Base-by-base conservation (phyloP, 1,140 invertebrate genomes). In the Bombus turneri region DNA sequence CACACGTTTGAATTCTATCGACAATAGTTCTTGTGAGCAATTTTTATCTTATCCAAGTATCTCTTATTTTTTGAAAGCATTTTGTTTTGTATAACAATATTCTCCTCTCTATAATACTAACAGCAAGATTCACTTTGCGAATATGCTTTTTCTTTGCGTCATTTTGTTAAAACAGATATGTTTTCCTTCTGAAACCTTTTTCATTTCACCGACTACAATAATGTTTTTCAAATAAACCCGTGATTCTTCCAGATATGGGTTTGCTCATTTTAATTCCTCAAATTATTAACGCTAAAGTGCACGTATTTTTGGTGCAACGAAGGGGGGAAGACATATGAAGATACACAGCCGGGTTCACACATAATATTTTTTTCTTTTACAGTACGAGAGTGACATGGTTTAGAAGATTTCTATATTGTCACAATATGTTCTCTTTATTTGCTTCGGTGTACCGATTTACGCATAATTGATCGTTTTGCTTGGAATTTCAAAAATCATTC, bases 261-360 rank as follows among this genome's bases (percentile, higher is more conserved):
- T n/a, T 66, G 71, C 66, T 74, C 41, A 62, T 37, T 69, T 77
- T 31, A n/a, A 37, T 75, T 82, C 31, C 18, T 66, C 25, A 34
- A 31, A 53, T 68, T 75, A 57, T 76, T 25, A 28, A 82, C 28
- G 39, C 68, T 76, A 37, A 87, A 37, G 74, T 81, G 72, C 78
- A 89, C 74, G 79, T 87, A 82, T 81, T 87, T 85, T 87, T 25
- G 59, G 79, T 90, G 86, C 88, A 87, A 81, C 82, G 75, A 80
- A 71, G 72, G 22, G 66, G 39, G 83, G 88, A 88, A 90, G 82
- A 90, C 89, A 79, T 87, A 87, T 57, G 83, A 81, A 87, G 66
- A 62, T 90, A 88, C 86, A 90, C 69, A 88, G 84, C 83, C 87
- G 66, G 81, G 78, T 84, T 91, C 57, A 91, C 85, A 91, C 87